Evolutionary conservation across 2,797 vertebrate genomes (phyloP).

Genomic region (Parambassis ranga): DNA sequence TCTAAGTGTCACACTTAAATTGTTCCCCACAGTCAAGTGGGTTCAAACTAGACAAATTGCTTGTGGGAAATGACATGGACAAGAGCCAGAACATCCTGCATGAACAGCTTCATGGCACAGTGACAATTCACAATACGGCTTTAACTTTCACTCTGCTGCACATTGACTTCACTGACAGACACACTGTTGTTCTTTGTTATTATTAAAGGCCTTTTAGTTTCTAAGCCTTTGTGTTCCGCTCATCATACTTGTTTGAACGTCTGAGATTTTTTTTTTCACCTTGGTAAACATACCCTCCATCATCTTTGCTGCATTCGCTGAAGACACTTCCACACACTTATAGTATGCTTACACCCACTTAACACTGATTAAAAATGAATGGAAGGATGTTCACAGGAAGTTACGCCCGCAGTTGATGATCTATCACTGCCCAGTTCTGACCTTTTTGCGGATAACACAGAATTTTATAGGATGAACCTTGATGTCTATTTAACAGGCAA

Average conservation of each 20-base stretch:
- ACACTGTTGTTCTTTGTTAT: no score
- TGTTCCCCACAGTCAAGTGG: no score
- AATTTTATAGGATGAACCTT: not conserved
- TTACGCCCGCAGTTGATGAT: not conserved
- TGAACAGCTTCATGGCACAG: not conserved
- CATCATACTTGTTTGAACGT: no score
- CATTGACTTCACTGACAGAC: not conserved
- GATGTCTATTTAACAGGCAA: not conserved
- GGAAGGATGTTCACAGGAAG: not conserved
- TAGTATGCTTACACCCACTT: not conserved
- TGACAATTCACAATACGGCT: not conserved
- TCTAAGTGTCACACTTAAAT: no score
- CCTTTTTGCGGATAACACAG: not conserved
- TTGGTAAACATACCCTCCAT: no score
- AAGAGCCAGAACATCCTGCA: not conserved
- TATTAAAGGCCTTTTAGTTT: not conserved
- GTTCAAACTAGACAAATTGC: not conserved
- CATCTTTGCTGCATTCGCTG: no score
- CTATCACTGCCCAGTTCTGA: not conserved
- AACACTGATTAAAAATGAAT: not conserved
- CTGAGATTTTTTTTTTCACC: no score
- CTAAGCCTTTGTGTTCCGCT: no score
- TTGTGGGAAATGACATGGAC: not conserved
- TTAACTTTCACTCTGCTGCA: not conserved
- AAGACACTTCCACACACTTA: not conserved